Percentiles rank a stretch among this genome's conserved stretches.
Evolutionary conservation across 2,888 invertebrate genomes (phyloP).

Genomic region (Phyllotreta cruciferae): DNA sequence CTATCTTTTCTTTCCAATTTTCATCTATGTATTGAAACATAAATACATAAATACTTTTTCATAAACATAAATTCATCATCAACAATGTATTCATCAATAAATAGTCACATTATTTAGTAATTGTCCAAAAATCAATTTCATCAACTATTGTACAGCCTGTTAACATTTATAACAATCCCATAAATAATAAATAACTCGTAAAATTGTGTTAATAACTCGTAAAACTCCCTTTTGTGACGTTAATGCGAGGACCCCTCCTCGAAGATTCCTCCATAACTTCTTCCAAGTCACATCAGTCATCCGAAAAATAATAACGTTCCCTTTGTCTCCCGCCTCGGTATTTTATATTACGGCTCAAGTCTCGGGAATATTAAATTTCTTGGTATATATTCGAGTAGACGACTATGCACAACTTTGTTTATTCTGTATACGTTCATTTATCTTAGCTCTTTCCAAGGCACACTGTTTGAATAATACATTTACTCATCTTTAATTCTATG

Average conservation of each 20-base stretch:
- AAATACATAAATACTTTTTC: too few relatives aligned
- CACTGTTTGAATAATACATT: conserved; percentile 58
- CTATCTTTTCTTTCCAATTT: too few relatives aligned
- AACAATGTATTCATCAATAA: too few relatives aligned
- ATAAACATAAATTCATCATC: too few relatives aligned
- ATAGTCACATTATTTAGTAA: too few relatives aligned
- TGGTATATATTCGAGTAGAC: conserved; percentile 36
- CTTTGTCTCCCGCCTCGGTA: conserved; percentile 31
- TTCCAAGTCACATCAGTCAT: conserved; percentile 34
- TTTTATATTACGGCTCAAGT: conserved; percentile 34
- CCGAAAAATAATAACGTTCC: conserved; percentile 36
- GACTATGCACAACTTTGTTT: conserved; percentile 51
- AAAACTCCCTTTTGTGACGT: conserved; percentile 7
- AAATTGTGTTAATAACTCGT: conserved; percentile 22
- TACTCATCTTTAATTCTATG: conserved; percentile 61
- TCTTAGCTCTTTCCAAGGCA: conserved; percentile 58
- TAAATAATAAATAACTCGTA: neutral
- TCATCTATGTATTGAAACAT: too few relatives aligned
- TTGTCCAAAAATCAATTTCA: too few relatives aligned
- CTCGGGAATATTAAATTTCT: conserved; percentile 39
- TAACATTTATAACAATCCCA: too few relatives aligned
- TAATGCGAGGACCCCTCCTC: conserved; percentile 13
- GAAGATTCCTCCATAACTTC: conserved; percentile 36
- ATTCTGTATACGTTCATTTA: conserved; percentile 54
- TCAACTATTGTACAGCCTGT: too few relatives aligned